phyloP scores from a whole-genome alignment of 1,140 invertebrate species.

The Euura lappo region DNA sequence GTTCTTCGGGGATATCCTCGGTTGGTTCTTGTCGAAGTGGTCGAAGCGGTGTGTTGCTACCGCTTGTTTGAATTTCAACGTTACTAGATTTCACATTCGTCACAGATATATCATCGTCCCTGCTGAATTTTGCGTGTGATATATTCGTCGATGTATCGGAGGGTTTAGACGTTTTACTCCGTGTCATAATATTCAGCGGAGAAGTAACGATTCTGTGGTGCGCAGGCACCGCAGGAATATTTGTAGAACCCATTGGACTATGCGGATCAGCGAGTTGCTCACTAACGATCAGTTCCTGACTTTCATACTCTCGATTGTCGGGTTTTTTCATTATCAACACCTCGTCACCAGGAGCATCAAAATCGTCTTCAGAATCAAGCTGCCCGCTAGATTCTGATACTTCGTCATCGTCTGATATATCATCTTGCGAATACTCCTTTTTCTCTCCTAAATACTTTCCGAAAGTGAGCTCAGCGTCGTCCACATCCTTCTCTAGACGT shows the following conservation, averaged over 20 bases:
- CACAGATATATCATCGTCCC: not conserved
- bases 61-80: not conserved
- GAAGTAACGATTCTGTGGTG: not conserved
- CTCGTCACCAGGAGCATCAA: not conserved
- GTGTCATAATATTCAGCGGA: too few relatives aligned
- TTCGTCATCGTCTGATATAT: not conserved
- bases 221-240: not conserved
- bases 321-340: not conserved
- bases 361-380: not conserved
- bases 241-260: not conserved
- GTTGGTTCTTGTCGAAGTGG: not conserved
- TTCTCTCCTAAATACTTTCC: not conserved
- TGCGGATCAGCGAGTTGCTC: not conserved
- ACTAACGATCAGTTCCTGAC: not conserved
- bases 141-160: not conserved
- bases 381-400: not conserved
- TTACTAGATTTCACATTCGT: slow-evolving; percentile 1
- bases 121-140: not conserved
- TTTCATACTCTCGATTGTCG: not conserved
- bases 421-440: not conserved
- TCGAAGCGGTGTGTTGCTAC: not conserved
- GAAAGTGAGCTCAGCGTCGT: not conserved
- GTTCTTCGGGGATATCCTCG: not conserved
- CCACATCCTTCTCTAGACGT: not conserved
- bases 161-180: not conserved